A percentile compares a stretch with the other conserved stretches of the same genome.
These are phyloP conservation scores for Chloroclystis v-ata DNA, from an alignment of 2,888 invertebrate species.

Conservation along the genomic window DNA sequence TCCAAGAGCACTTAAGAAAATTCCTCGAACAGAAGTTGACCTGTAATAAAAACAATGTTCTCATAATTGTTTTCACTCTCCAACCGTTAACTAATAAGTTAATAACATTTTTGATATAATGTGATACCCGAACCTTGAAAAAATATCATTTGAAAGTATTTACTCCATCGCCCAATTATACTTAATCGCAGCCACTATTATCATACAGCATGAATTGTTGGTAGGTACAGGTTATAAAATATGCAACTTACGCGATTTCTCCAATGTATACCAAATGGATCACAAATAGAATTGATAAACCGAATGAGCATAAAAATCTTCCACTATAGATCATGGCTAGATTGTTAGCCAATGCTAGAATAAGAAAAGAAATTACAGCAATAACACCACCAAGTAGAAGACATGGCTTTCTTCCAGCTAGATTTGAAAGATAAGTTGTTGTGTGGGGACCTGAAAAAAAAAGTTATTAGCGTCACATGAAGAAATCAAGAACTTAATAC, in stretches of 20 bases:
- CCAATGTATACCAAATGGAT: slow-evolving; percentile 42
- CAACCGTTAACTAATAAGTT: background rate
- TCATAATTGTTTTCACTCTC: too few relatives aligned
- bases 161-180: too few relatives aligned
- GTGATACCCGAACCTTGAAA: too few relatives aligned
- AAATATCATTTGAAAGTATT: too few relatives aligned
- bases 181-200: too few relatives aligned
- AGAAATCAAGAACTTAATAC: too few relatives aligned
- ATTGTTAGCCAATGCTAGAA: slow-evolving; percentile 32
- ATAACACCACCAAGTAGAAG: slow-evolving; percentile 22
- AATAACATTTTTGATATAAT: too few relatives aligned
- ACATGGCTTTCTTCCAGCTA: background rate
- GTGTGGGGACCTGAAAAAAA: background rate
- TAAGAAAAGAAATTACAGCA: slow-evolving; percentile 28
- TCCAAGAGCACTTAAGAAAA: slow-evolving; percentile 35
- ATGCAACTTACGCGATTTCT: slow-evolving; percentile 37
- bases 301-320: slow-evolving; percentile 34
- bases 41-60: slow-evolving; percentile 32
- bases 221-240: too few relatives aligned
- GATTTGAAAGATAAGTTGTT: background rate
- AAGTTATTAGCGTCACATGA: too few relatives aligned
- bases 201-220: too few relatives aligned
- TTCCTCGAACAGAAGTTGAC: slow-evolving; percentile 43
- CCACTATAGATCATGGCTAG: slow-evolving; percentile 36
- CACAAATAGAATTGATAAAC: slow-evolving; percentile 31